Evolutionary conservation across 2,888 invertebrate species (phyloP), one percentile per base, ranked within the genome.

Genomic region (Ochlodes sylvanus): DNA sequence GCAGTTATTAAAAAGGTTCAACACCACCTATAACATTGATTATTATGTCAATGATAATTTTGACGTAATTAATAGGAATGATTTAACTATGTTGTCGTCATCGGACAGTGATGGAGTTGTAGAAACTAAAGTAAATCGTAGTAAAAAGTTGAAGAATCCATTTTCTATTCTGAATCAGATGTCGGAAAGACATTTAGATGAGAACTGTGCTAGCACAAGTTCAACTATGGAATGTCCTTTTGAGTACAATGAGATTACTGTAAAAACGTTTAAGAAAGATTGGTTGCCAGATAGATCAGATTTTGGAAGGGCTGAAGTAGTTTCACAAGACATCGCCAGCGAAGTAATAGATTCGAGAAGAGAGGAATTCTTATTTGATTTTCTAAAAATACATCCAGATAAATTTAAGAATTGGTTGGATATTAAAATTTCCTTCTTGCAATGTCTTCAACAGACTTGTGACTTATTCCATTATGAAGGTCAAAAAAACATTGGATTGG

Each of bases 121-220:
- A 61, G 79, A 85, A 72, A 78, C 76, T 15, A 71, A 75, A 70
- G 65, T 72, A 21, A 42, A 44, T 17, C 68, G 72, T 66, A 76
- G 80, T 6, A 92, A 84, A 72, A 90, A 83, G 70, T 70, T 88
- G 21, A 85, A 81, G 42, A 92, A 92, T 75, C 92, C 92, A 0
- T 92, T 90, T 69, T 88, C 84, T 69, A 81, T 91, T 47, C 58
- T 92, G 2, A 91, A 88, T 71, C 80, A 80, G 44, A 75, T 85
- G 5, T 79, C 84, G 19, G 83, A 85, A 69, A 81, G 76, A 70
- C 75, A 76, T 52, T 75, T 68, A 17, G 38, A 72, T 19, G 12
- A 63, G 7, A n/a, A 38, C 41, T 66, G 41, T 68, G 56, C 70
- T 55, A 67, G 70, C 27, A 60, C 63, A 19, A 75, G 68, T 12